Evolutionary conservation across 1,140 invertebrate species (phyloP), one percentile per base, ranked within the genome.

Genomic region (Riptortus pedestris): DNA sequence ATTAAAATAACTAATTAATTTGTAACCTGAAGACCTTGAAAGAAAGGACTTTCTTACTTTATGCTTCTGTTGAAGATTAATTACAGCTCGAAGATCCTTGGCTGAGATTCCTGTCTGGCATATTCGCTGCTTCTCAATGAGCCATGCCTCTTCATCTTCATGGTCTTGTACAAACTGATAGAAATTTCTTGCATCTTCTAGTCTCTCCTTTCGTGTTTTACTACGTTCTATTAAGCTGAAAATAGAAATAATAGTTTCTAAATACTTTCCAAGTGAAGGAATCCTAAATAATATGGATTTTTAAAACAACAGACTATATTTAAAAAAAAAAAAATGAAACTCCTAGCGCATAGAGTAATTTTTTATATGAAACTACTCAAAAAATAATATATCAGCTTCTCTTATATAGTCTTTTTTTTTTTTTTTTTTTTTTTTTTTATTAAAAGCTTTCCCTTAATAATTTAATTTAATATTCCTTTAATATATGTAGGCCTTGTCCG

Each of bases 121-220:
- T 66, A 96, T 90, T 12, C 91, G 78, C 71, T 96, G 89, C 71
- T 95, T 94, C 71, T 97, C 93, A 9, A 91, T 83, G 24, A 96
- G 75, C 88, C 94, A 96, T 0, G 90, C 87, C 77, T 93, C 92
- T 75, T 96, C 93, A 68, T 93, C 91, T 67, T 91, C 91, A 68
- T 93, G 88, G 74, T 96, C 92, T 80, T 93, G 87, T 60, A 98
- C 79, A 75, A 98, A 98, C 73, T 96, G 93, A 74, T 90, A 96
- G 70, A 94, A 93, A 71, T 92, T 90, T 66, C 92, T 80, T 0
- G 93, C 92, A 67, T 96, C 91, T 73, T 96, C 91, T 12, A 99
- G 76, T 7, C 87, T 81, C 0, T 83, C 83, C 63, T 91, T 85
- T 18, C 93, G 81, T 64, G 86, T 83, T 64, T 87, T 85, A 43